These are phyloP conservation scores for Xylota sylvarum DNA, from an alignment of 2,888 invertebrate species.

Conservation along the genomic window DNA sequence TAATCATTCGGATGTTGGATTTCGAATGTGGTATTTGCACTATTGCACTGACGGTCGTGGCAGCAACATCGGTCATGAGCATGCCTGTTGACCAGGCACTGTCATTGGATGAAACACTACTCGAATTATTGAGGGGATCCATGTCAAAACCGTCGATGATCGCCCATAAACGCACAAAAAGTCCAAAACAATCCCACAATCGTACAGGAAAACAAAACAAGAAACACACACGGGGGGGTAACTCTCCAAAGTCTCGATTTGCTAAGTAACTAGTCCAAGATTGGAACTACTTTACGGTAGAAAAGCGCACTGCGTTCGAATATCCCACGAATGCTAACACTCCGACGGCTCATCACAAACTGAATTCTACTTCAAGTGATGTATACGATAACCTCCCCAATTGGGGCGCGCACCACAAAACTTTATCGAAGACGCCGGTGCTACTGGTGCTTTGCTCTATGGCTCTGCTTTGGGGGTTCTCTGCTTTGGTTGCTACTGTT, in stretches of 20 bases:
- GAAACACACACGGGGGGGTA: constrained; percentile 3
- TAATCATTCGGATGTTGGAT: constrained; percentile 31
- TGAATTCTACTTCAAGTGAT: constrained; percentile 61
- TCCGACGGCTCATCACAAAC: constrained; percentile 73
- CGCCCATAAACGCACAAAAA: constrained; percentile 42
- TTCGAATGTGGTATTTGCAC: constrained; percentile 8
- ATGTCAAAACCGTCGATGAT: constrained; percentile 43
- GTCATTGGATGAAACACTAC: constrained; percentile 20
- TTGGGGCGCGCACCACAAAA: constrained; percentile 66
- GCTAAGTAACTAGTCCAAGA: constrained; percentile 56
- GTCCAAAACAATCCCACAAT: not conserved
- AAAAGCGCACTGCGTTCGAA: constrained; percentile 63
- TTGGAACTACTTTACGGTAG: constrained; percentile 54
- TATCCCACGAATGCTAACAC: constrained; percentile 70
- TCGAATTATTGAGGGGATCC: constrained; percentile 61
- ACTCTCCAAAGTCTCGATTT: constrained; percentile 25
- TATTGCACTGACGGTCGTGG: constrained; percentile 22
- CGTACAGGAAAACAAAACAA: constrained; percentile 12
- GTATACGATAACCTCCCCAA: constrained; percentile 65
- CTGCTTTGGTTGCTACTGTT: constrained; percentile 25
- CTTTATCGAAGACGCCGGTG: constrained; percentile 37
- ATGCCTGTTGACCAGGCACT: constrained; percentile 22
- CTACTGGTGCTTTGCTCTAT: constrained; percentile 10
- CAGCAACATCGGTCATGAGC: not conserved
- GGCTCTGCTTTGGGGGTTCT: constrained; percentile 16